phyloP scores from a whole-genome alignment of 2,797 vertebrate species.

The Cephalopachus bancanus region DNA sequence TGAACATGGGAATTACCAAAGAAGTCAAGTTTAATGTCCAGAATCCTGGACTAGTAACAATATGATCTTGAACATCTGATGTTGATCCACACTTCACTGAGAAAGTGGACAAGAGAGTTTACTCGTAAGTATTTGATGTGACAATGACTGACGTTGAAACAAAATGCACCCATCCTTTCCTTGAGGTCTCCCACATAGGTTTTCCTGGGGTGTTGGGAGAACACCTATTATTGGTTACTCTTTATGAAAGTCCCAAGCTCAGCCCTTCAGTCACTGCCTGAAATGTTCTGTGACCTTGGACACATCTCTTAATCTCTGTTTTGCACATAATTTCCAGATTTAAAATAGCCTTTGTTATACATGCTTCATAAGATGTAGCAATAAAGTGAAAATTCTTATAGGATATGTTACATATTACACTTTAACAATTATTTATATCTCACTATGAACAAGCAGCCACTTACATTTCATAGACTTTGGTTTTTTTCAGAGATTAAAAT shows the following conservation, averaged over 20 bases:
- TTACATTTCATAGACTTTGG: not conserved
- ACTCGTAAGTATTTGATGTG: not conserved
- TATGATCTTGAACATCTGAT: not conserved
- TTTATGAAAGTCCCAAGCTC: not conserved
- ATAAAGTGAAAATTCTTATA: not conserved
- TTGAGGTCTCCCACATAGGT: fast-evolving
- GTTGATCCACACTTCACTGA: not conserved
- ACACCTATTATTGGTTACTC: not conserved
- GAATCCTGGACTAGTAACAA: not conserved
- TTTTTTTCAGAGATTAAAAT: not conserved
- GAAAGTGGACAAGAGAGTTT: not conserved
- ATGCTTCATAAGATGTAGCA: not conserved
- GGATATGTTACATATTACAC: not conserved
- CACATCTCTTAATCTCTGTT: not conserved
- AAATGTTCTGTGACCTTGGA: not conserved
- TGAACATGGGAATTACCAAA: not conserved
- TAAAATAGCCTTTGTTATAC: not conserved
- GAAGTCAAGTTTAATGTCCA: not conserved
- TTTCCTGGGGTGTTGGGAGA: not conserved
- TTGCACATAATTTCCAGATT: not conserved
- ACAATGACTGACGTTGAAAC: not conserved
- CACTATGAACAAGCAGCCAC: not conserved
- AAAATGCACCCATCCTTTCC: not conserved
- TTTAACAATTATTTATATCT: not conserved
- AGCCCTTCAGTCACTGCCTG: fast-evolving